Evolutionary conservation across 2,797 vertebrate genomes (phyloP).

Genomic region (Sus cebifrons): DNA sequence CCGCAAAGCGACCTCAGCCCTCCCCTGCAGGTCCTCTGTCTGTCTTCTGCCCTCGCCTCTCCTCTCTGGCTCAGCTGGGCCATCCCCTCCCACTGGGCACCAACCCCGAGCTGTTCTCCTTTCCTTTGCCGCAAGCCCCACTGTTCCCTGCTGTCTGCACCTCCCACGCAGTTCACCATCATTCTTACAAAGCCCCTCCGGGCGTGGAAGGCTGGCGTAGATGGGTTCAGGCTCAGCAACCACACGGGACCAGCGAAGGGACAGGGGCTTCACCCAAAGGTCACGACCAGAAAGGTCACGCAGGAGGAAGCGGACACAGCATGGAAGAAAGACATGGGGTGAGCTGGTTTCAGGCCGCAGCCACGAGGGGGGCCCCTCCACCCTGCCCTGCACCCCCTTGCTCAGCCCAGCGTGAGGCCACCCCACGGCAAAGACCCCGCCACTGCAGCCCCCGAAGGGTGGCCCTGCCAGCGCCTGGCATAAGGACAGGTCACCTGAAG

Average conservation of each 20-base stretch:
- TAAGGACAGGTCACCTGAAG: rapidly evolving
- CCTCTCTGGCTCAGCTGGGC: background rate
- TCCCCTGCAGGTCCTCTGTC: background rate
- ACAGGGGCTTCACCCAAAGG: background rate
- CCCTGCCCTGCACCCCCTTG: background rate
- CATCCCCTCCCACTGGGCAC: background rate
- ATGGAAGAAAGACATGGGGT: rapidly evolving
- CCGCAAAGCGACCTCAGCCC: background rate
- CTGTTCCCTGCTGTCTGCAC: no score
- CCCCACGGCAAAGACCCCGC: background rate
- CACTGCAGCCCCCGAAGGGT: background rate
- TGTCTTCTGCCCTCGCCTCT: background rate
- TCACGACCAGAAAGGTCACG: rapidly evolving
- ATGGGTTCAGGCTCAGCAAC: rapidly evolving
- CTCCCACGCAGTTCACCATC: background rate
- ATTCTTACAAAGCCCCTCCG: background rate
- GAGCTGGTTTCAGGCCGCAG: rapidly evolving
- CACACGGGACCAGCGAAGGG: background rate
- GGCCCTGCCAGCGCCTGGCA: background rate
- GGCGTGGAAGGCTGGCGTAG: background rate
- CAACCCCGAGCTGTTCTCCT: background rate
- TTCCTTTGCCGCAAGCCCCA: background rate
- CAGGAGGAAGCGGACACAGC: rapidly evolving
- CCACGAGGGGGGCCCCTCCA: rapidly evolving
- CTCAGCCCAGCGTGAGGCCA: background rate